Conservation (phyloP, 2,797 vertebrate genomes). For the Acomys russatus region DNA sequence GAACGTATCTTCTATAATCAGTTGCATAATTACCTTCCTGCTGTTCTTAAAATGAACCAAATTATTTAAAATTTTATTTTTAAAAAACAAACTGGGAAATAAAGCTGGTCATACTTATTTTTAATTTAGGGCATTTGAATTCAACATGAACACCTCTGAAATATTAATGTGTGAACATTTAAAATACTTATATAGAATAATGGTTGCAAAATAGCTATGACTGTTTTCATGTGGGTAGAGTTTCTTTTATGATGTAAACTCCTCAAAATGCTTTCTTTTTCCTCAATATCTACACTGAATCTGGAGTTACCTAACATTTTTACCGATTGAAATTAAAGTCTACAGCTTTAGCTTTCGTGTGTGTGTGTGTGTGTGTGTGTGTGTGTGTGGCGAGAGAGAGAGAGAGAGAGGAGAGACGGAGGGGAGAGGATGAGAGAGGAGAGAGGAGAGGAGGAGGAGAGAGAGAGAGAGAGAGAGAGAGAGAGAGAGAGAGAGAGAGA, state of each 20-base stretch:
- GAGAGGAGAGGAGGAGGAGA: too few relatives aligned
- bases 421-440: too few relatives aligned
- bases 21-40: conserved; percentile 81
- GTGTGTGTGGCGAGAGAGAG: too few relatives aligned
- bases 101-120: conserved; percentile 72
- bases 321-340: not conserved
- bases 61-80: conserved; percentile 68
- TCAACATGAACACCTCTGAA: conserved; percentile 71
- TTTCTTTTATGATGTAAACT: conserved; percentile 12
- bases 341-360: not conserved
- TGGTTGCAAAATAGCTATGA: conserved; percentile 18
- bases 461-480: too few relatives aligned
- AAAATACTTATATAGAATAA: conserved; percentile 58
- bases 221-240: conserved; percentile 16
- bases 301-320: conserved; percentile 35
- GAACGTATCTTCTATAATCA: conserved; percentile 71
- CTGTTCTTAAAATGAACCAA: conserved; percentile 80
- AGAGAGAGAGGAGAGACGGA: too few relatives aligned
- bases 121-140: conserved; percentile 76
- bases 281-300: not conserved
- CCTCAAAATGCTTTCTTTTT: not conserved
- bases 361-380: not conserved
- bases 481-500: too few relatives aligned
- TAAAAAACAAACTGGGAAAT: conserved; percentile 61
- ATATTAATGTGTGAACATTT: conserved; percentile 70